These are phyloP conservation scores for Scartelaos histophorus DNA, from an alignment of 2,113 vertebrate species.

Conservation along the genomic window DNA sequence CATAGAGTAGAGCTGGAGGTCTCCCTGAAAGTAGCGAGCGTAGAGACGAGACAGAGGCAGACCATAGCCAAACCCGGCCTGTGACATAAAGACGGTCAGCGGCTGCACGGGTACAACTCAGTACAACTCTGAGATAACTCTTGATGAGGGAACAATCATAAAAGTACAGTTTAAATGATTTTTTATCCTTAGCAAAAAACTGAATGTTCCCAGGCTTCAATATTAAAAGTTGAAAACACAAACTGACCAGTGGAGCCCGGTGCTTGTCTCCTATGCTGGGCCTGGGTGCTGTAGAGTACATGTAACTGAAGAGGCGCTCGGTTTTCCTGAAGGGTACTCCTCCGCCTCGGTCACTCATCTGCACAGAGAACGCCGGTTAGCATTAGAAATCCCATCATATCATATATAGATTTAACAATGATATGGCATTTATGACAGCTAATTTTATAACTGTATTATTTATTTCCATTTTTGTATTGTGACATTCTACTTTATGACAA, in stretches of 20 bases:
- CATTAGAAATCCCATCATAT: no score
- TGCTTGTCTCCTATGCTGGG: constrained; percentile 82
- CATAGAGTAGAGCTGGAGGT: constrained; percentile 94
- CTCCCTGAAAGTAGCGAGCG: constrained; percentile 96
- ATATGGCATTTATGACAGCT: no score
- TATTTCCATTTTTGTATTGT: no score
- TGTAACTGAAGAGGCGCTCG: constrained; percentile 94
- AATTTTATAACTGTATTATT: no score
- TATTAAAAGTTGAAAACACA: neutral
- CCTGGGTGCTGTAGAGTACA: constrained; percentile 92
- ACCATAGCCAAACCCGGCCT: constrained; percentile 98
- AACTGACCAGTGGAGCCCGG: constrained; percentile 84
- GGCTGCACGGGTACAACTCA: no score
- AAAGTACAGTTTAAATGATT: no score
- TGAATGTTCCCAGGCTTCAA: no score
- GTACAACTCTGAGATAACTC: no score
- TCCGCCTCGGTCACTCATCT: constrained; percentile 95
- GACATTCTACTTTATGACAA: no score
- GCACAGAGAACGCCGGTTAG: constrained; percentile 7
- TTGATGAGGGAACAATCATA: no score
- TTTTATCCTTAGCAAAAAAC: no score
- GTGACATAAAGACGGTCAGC: constrained; percentile 10
- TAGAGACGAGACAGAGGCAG: constrained; percentile 97
- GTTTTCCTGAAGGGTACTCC: constrained; percentile 93
- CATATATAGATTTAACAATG: no score